Conservation (phyloP, 2,888 invertebrate genomes). For the Ectropis crepuscularia region DNA sequence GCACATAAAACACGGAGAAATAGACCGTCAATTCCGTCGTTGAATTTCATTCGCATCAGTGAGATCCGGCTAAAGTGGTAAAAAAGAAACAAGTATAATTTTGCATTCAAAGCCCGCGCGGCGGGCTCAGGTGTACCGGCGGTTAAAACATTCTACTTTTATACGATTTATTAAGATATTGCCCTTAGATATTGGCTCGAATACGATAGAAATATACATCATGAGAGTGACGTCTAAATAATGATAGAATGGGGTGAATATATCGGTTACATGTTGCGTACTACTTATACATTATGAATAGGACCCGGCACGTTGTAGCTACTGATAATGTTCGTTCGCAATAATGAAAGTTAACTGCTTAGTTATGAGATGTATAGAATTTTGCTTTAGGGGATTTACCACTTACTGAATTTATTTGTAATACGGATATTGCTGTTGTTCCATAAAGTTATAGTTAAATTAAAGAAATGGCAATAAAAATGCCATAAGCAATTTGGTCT, state of each 20-base stretch:
- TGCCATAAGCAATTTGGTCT: too few relatives aligned
- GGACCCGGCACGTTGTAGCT: not conserved
- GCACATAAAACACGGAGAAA: slow-evolving; percentile 56
- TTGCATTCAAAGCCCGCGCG: slow-evolving; percentile 78
- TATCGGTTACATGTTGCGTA: slow-evolving; percentile 39
- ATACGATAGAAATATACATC: slow-evolving; percentile 45
- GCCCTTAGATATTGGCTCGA: slow-evolving; percentile 70
- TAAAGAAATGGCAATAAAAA: too few relatives aligned
- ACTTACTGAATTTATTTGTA: too few relatives aligned
- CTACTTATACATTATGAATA: slow-evolving; percentile 39
- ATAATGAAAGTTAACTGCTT: too few relatives aligned
- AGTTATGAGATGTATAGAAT: too few relatives aligned
- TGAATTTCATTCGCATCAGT: slow-evolving; percentile 74
- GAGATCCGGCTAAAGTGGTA: slow-evolving; percentile 78
- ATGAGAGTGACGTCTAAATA: slow-evolving; percentile 41
- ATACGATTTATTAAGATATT: slow-evolving; percentile 83
- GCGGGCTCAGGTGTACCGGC: slow-evolving; percentile 76
- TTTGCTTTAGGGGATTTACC: too few relatives aligned
- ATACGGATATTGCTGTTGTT: too few relatives aligned
- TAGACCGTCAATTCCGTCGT: slow-evolving; percentile 71
- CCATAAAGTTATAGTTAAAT: too few relatives aligned
- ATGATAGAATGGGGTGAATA: slow-evolving; percentile 43
- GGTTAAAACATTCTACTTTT: slow-evolving; percentile 83
- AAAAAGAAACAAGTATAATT: slow-evolving; percentile 83
- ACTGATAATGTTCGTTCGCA: too few relatives aligned